Conservation (phyloP, 2,113 vertebrate genomes). For the Tringa solitaria region DNA sequence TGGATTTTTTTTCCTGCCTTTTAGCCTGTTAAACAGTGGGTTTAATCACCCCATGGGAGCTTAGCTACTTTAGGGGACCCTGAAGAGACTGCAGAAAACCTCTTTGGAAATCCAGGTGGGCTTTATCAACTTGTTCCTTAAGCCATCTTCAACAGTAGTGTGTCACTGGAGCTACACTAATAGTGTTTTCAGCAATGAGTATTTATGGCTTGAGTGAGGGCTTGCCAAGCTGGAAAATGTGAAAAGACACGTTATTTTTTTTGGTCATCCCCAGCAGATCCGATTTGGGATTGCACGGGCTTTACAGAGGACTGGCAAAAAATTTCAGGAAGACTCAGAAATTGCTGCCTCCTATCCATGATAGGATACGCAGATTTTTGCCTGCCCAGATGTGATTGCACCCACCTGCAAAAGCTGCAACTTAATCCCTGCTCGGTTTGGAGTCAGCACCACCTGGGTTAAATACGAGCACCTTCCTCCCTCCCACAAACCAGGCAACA, state of each 20-base stretch:
- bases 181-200: not conserved
- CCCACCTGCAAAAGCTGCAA: not conserved
- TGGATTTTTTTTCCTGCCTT: not conserved
- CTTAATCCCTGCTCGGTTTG: not conserved
- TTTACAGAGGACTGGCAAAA: not conserved
- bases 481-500: not conserved
- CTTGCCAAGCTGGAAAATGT: rapidly evolving
- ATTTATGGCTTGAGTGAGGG: not conserved
- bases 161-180: not conserved
- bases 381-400: rapidly evolving
- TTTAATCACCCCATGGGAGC: not conserved
- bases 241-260: not conserved
- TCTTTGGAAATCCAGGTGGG: not conserved
- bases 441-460: not conserved
- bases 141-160: rapidly evolving
- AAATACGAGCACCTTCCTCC: not conserved
- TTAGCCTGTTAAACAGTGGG: rapidly evolving
- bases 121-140: not conserved
- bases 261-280: not conserved
- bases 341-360: not conserved
- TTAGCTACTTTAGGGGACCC: not conserved
- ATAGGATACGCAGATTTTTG: rapidly evolving
- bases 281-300: not conserved
- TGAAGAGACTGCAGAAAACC: not conserved
- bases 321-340: not conserved